Evolutionary conservation across 2,113 vertebrate species (phyloP).

Genomic region (Myiopsitta monachus): DNA sequence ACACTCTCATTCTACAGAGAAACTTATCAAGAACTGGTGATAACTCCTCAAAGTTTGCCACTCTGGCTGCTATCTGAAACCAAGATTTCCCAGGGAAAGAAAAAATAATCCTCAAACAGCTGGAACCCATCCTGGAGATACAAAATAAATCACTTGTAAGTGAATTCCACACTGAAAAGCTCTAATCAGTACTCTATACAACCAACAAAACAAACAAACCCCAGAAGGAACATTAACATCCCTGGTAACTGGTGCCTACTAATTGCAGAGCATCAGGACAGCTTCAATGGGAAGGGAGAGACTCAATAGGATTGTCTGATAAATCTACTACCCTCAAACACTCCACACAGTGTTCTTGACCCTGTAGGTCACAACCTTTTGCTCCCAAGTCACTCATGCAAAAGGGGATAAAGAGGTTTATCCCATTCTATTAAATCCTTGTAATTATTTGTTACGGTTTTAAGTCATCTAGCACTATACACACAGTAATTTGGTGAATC

Average conservation of each 20-base stretch:
- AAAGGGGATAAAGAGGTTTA: constrained; percentile 36
- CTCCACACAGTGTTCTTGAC: constrained; percentile 44
- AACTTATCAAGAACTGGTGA: not conserved
- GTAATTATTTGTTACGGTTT: constrained; percentile 52
- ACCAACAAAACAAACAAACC: constrained; percentile 68
- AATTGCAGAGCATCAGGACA: constrained; percentile 38
- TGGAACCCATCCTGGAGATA: constrained; percentile 62
- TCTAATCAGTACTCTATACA: constrained; percentile 37
- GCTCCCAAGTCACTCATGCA: constrained; percentile 43
- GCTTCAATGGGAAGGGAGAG: constrained; percentile 28
- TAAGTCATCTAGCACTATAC: constrained; percentile 29
- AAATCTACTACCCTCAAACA: constrained; percentile 43
- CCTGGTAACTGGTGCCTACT: constrained; percentile 50
- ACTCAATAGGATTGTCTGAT: constrained; percentile 46
- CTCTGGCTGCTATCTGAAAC: constrained; percentile 41
- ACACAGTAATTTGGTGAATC: not conserved
- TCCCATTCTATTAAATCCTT: constrained; percentile 48
- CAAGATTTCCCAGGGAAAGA: not conserved
- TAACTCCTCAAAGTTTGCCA: not conserved
- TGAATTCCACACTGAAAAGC: constrained; percentile 56
- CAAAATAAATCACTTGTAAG: constrained; percentile 67
- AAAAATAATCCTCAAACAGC: constrained; percentile 16
- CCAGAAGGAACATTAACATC: constrained; percentile 55
- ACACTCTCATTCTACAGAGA: not conserved
- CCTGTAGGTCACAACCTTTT: constrained; percentile 57